phyloP scores from a whole-genome alignment of 2,888 invertebrate genomes.

The Shargacucullia verbasci region DNA sequence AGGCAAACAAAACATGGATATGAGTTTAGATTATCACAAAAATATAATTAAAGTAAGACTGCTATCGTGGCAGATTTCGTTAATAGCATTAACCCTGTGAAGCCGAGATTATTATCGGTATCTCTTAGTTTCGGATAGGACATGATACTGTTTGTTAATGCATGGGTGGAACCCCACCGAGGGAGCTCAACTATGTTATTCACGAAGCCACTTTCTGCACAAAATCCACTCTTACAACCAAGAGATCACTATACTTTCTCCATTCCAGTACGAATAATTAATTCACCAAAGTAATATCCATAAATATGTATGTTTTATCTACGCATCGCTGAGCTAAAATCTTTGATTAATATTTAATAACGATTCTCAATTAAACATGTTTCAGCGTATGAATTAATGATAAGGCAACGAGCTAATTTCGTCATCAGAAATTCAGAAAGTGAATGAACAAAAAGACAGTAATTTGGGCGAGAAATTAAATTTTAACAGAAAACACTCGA shows the following conservation, averaged over 20 bases:
- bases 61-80: constrained; percentile 34
- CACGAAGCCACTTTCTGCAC: constrained; percentile 42
- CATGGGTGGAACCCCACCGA: constrained; percentile 34
- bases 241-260: constrained; percentile 55
- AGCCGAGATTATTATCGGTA: constrained; percentile 54
- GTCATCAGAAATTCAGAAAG: constrained; percentile 83
- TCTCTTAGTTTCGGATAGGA: constrained; percentile 50
- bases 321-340: constrained; percentile 58
- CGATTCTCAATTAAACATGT: constrained; percentile 73
- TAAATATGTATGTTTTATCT: constrained; percentile 56
- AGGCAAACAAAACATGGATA: not conserved
- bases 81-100: constrained; percentile 50
- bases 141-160: constrained; percentile 47
- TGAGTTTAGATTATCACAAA: constrained; percentile 9
- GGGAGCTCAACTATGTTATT: constrained; percentile 50
- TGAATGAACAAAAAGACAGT: constrained; percentile 85
- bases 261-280: constrained; percentile 54
- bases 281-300: constrained; percentile 51
- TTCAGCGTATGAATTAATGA: constrained; percentile 77
- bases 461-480: constrained; percentile 84
- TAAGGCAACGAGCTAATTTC: constrained; percentile 73
- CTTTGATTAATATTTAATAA: constrained; percentile 74
- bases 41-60: constrained; percentile 28
- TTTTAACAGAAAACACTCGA: constrained; percentile 85
- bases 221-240: constrained; percentile 50